A percentile compares a stretch with the other conserved stretches of the same genome.
Conservation (phyloP, 2,888 invertebrate genomes). For the Spisula solida region DNA sequence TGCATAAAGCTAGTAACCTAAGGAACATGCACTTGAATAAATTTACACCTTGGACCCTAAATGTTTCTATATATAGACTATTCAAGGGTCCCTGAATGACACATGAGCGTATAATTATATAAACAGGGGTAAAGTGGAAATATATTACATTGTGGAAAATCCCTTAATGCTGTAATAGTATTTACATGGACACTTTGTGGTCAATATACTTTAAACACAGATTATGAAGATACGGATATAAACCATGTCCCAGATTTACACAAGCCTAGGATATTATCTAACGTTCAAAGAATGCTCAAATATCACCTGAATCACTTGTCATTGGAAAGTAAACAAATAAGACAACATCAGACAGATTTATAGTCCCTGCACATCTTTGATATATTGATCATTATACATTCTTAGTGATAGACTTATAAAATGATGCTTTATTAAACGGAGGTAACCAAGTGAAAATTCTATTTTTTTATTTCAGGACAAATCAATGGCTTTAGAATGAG, state of each 20-base stretch:
- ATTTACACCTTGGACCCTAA: too few species aligned
- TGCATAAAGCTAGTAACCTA: too few species aligned
- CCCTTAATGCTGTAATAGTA: not conserved
- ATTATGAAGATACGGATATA: not conserved
- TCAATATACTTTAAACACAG: slow-evolving; percentile 2
- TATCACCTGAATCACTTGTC: slow-evolving; percentile 22
- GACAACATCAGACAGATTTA: slow-evolving; percentile 12
- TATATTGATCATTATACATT: not conserved
- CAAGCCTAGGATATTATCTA: not conserved
- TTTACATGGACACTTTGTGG: slow-evolving; percentile 5
- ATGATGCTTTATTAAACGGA: not conserved
- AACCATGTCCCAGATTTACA: not conserved
- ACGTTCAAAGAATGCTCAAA: slow-evolving; percentile 16
- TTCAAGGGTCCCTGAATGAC: too few species aligned
- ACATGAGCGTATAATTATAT: too few species aligned
- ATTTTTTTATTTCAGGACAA: too few species aligned
- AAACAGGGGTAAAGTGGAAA: not conserved
- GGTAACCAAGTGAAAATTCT: not conserved
- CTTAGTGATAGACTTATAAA: not conserved
- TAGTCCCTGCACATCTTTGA: not conserved
- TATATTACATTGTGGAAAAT: not conserved
- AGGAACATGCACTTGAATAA: too few species aligned
- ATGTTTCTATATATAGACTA: too few species aligned
- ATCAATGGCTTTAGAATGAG: too few species aligned
- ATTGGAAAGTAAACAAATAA: slow-evolving; percentile 24